These are phyloP conservation scores for Hydrolagus affinis DNA, from an alignment of 2,113 vertebrate genomes.

Conservation along the genomic window DNA sequence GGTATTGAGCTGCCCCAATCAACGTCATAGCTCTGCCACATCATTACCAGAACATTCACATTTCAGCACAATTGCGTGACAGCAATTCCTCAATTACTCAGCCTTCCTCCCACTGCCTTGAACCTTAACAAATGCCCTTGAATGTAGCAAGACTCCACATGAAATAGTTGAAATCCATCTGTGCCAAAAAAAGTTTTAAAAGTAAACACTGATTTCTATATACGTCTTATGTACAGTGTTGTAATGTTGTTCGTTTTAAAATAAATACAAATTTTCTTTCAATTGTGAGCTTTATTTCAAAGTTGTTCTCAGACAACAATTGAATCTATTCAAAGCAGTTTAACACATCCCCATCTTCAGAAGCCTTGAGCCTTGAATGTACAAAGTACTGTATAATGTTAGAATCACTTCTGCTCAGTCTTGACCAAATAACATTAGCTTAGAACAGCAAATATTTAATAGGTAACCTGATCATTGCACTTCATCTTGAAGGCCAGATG, in stretches of 20 bases:
- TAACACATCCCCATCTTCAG: not conserved
- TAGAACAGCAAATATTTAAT: not conserved
- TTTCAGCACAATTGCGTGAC: conserved; percentile 24
- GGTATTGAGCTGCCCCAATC: not conserved
- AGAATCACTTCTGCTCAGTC: not conserved
- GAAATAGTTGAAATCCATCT: not conserved
- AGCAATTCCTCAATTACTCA: conserved; percentile 27
- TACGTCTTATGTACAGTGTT: not conserved
- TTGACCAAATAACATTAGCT: not conserved
- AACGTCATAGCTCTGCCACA: conserved; percentile 21
- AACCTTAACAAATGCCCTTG: conserved; percentile 18
- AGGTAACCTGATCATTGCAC: not conserved
- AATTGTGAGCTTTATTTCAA: not conserved
- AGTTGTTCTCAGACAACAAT: not conserved
- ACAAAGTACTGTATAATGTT: not conserved
- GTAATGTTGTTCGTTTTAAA: not conserved
- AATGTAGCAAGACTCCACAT: conserved; percentile 18
- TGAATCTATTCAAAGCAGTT: not conserved
- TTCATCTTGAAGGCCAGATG: not conserved
- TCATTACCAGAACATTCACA: conserved; percentile 28
- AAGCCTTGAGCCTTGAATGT: not conserved
- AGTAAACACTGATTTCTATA: not conserved
- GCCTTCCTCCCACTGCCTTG: conserved; percentile 23
- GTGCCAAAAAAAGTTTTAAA: not conserved
- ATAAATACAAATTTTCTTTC: not conserved